Conservation (phyloP, 2,797 vertebrate genomes). For the Valencia hispanica region DNA sequence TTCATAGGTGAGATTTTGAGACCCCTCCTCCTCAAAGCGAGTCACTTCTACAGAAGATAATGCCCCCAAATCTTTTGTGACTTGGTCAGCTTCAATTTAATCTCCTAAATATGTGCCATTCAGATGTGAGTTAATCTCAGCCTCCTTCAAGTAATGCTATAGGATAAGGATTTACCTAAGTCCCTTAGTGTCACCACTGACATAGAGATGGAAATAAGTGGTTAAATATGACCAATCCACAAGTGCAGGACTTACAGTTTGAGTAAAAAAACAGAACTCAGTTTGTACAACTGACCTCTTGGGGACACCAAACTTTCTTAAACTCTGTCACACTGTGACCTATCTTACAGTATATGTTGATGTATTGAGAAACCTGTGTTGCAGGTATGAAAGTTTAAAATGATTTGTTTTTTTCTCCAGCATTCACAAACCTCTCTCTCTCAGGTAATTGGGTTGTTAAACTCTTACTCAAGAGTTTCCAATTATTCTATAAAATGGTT, state of each 20-base stretch:
- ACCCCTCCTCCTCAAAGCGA: conserved; percentile 42
- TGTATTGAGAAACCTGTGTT: background rate
- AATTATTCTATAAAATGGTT: no score
- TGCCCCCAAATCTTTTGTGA: conserved; percentile 56
- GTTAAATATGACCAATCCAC: background rate
- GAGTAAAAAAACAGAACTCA: background rate
- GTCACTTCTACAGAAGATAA: conserved; percentile 69
- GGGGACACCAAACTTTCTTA: background rate
- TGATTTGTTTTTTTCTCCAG: no score
- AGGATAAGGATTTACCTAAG: conserved; percentile 56
- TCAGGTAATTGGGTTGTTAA: no score
- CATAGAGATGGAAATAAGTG: background rate
- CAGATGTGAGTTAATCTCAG: conserved; percentile 51
- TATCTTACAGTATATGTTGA: background rate
- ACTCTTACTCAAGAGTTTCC: no score
- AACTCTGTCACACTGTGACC: background rate
- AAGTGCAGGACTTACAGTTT: no score
- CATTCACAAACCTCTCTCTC: no score
- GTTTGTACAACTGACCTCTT: no score
- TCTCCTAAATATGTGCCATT: conserved; percentile 45
- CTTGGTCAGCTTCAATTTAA: conserved; percentile 51
- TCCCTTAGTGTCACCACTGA: background rate
- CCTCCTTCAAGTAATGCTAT: conserved; percentile 46
- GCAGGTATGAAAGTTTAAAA: no score
- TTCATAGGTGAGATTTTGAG: conserved; percentile 57